Evolutionary conservation across 2,113 vertebrate species (phyloP).

Genomic region (Piaya cayana): DNA sequence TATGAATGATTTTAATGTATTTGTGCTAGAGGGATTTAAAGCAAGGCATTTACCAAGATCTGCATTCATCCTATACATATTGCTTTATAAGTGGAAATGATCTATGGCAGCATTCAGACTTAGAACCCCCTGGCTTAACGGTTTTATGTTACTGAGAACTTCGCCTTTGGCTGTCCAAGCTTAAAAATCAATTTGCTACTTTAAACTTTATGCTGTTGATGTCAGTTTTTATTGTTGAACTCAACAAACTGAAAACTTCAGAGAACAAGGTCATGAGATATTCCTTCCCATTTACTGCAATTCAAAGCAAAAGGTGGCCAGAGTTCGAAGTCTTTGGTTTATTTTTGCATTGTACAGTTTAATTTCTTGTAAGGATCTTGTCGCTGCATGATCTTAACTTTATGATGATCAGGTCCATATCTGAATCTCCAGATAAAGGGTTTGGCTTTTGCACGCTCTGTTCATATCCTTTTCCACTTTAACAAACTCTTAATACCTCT

Average conservation of each 20-base stretch:
- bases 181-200: constrained; percentile 61
- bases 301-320: not conserved
- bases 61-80: not conserved
- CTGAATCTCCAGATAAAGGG: not conserved
- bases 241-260: constrained; percentile 40
- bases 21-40: constrained; percentile 15
- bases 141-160: constrained; percentile 39
- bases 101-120: not conserved
- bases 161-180: constrained; percentile 37
- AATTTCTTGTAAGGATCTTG: not conserved
- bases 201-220: constrained; percentile 41
- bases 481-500: not conserved
- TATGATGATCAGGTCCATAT: not conserved
- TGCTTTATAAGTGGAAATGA: constrained; percentile 18
- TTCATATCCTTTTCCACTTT: not conserved
- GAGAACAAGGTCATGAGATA: constrained; percentile 47
- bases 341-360: not conserved
- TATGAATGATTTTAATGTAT: not conserved
- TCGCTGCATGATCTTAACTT: not conserved
- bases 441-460: not conserved
- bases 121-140: constrained; percentile 1
- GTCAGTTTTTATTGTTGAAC: constrained; percentile 55
- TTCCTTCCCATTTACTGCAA: not conserved
- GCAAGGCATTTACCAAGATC: not conserved
- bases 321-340: not conserved